Evolutionary conservation across 2,888 invertebrate genomes (phyloP), one percentile per base, ranked within the genome.

Genomic region (Brachylomia viminalis): DNA sequence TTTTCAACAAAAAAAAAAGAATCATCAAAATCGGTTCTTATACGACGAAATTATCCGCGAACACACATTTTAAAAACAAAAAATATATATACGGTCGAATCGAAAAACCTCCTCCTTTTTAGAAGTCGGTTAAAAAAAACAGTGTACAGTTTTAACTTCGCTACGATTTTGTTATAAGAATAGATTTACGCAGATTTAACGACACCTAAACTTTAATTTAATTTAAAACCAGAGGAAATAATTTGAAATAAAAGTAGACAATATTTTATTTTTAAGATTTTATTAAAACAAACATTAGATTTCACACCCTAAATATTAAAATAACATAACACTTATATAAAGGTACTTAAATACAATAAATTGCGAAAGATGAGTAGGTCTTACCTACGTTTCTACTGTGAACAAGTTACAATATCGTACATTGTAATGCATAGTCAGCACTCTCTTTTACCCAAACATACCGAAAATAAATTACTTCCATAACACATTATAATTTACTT

Each of bases 211-310:
- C 11, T 8, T 30, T 23, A 30, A 23, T 7, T 15, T 23, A 38
- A 38, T 23, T 49, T 33, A 23, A 38, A 38, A 27, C 20, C 2
- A 38, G 4, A 15, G 8, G 15, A 33, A 52, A 42, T 42, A 8
- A 42, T 42, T 10, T 42, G 15, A 56, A 77, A 71, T 42, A 56
- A 77, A 64, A 64, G 10, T 15, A 42, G 15, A 17, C 0, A 49
- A 27, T 33, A 17, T 42, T 61, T 54, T 33, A 23, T 30, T 58
- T 79, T 64, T 42, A 23, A 56, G 15, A 7, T 72, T 79, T 78
- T 78, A 78, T 79, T 86, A 66, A 74, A 86, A 86, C 87, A 82
- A 79, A 79, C 61, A 54, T 73, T 82, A 80, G 61, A 78, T 75
- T 71, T 79, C 79, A 86, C 83, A 87, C 85, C 67, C 65, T 79